A percentile compares a stretch with the other conserved stretches of the same genome.
Evolutionary conservation across 2,113 vertebrate genomes (phyloP).

Genomic region (Oreotragus oreotragus): DNA sequence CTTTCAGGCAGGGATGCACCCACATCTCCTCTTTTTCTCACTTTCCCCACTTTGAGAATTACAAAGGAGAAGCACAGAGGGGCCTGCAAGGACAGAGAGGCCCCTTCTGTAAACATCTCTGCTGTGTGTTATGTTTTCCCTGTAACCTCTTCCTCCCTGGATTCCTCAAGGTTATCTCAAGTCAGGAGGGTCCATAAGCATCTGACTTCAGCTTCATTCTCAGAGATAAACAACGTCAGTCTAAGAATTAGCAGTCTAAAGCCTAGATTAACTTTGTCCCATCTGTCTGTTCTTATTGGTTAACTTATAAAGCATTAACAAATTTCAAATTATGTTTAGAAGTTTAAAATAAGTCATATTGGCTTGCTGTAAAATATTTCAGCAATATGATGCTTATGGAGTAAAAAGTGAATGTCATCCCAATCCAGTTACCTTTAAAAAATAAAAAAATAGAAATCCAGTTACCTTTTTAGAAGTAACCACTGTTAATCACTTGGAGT

Average conservation of each 20-base stretch:
- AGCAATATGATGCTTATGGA: neutral
- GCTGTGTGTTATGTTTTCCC: neutral
- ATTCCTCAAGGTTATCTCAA: conserved; percentile 3
- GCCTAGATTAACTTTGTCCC: neutral
- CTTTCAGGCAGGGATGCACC: neutral
- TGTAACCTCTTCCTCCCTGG: neutral
- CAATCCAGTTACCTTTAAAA: neutral
- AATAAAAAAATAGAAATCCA: neutral
- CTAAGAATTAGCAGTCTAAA: neutral
- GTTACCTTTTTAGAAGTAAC: neutral
- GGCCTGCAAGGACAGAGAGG: neutral
- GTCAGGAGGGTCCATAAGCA: neutral
- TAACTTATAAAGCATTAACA: neutral
- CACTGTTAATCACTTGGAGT: neutral
- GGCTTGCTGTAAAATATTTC: neutral
- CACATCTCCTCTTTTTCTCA: neutral
- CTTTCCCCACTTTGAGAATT: neutral
- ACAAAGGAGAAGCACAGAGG: neutral
- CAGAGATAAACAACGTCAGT: neutral
- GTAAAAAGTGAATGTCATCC: neutral
- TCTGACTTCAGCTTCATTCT: neutral
- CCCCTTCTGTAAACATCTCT: conserved; percentile 5
- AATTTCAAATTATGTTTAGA: neutral
- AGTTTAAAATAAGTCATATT: neutral
- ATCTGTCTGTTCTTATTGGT: neutral